Conservation (phyloP, 1,140 invertebrate species). For the Ips nitidus region DNA sequence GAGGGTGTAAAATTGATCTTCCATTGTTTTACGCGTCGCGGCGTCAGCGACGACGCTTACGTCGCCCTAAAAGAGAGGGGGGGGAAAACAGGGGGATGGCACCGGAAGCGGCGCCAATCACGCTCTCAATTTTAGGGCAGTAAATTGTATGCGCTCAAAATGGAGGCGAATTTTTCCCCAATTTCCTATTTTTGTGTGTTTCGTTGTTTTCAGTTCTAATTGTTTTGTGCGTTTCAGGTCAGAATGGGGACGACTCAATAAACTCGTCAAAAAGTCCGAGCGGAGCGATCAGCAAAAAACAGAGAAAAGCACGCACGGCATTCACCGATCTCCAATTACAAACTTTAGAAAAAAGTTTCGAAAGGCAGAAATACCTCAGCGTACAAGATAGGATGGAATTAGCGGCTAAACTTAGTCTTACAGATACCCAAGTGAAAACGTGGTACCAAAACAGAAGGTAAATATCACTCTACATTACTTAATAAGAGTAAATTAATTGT, state of each 20-base stretch:
- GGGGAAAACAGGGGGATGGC: background rate
- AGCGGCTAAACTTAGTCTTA: conserved; percentile 92
- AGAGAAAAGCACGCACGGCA: conserved; percentile 95
- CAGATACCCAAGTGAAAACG: conserved; percentile 98
- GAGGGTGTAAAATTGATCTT: conserved; percentile 14
- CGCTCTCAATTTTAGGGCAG: conserved; percentile 5
- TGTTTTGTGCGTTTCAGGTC: conserved; percentile 46
- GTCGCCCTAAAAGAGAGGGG: background rate
- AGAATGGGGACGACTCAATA: conserved; percentile 51
- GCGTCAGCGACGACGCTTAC: conserved; percentile 12
- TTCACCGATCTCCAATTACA: conserved; percentile 98
- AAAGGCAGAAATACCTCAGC: conserved; percentile 96
- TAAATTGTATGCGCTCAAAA: conserved; percentile 9
- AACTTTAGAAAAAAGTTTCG: conserved; percentile 96
- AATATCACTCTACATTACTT: conserved; percentile 42
- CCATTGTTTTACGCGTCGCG: conserved; percentile 20
- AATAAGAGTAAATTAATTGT: background rate
- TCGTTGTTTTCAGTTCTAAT: no score
- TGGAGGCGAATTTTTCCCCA: background rate
- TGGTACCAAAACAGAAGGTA: conserved; percentile 99
- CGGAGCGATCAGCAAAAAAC: conserved; percentile 82
- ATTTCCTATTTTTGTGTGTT: background rate
- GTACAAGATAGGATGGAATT: conserved; percentile 98
- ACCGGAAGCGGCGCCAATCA: conserved; percentile 22
- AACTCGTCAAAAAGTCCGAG: conserved; percentile 53